phyloP scores from a whole-genome alignment of 2,888 invertebrate genomes.

The Xestobium rufovillosum region DNA sequence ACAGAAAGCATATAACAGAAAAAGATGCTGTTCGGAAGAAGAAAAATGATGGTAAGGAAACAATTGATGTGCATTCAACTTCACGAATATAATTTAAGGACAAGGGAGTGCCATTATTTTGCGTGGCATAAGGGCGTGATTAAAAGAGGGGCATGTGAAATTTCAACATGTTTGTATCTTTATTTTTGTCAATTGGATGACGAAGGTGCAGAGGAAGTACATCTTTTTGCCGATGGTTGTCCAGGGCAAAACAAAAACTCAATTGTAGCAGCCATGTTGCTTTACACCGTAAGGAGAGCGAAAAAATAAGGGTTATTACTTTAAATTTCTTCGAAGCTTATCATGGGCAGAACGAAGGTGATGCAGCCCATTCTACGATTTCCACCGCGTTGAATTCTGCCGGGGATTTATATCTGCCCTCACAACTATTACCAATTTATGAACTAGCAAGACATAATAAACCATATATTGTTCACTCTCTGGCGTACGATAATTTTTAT shows the following conservation, averaged over 20 bases:
- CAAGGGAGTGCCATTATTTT: conserved; percentile 10
- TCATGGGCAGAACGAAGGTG: conserved; percentile 12
- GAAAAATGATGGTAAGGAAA: too few species aligned
- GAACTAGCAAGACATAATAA: conserved; percentile 9
- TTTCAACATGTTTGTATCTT: conserved; percentile 6
- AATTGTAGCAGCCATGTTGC: conserved; percentile 8
- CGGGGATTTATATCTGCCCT: conserved; percentile 9
- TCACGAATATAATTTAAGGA: conserved; percentile 10
- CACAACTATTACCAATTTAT: conserved; percentile 9
- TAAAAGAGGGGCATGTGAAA: conserved; percentile 8
- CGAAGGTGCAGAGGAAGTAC: conserved; percentile 2
- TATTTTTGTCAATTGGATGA: conserved; percentile 7
- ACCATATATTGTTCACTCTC: conserved; percentile 9
- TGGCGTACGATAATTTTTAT: conserved; percentile 7
- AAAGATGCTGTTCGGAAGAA: too few species aligned
- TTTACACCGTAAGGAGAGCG: conserved; percentile 4
- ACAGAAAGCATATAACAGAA: too few species aligned
- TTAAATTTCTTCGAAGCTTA: too few species aligned
- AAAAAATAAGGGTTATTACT: conserved; percentile 9
- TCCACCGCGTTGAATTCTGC: too few species aligned
- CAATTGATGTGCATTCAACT: too few species aligned
- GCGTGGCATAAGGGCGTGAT: conserved; percentile 10
- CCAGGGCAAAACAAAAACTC: conserved; percentile 11
- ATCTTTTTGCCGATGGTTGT: conserved; percentile 14
- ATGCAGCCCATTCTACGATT: too few species aligned